Evolutionary conservation across 2,797 vertebrate species (phyloP).

Genomic region (Labeo calbasu): DNA sequence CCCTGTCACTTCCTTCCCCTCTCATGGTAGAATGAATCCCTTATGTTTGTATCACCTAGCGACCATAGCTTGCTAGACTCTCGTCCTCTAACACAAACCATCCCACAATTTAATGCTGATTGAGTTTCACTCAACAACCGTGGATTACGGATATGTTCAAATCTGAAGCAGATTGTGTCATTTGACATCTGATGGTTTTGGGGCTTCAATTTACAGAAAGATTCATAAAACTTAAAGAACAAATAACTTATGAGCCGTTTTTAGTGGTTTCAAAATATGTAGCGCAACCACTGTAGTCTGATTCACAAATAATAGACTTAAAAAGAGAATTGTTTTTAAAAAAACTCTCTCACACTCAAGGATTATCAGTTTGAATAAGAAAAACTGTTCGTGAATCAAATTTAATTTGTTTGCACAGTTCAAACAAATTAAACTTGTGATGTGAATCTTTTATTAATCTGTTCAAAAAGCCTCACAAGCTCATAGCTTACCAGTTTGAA

Average conservation of each 20-base stretch:
- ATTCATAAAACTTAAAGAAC: background rate
- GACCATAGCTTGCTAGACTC: conserved; percentile 23
- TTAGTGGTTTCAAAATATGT: background rate
- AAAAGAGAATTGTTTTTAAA: background rate
- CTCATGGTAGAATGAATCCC: conserved; percentile 65
- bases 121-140: conserved; percentile 6
- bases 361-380: background rate
- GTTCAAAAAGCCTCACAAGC: background rate
- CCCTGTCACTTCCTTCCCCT: conserved; percentile 64
- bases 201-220: background rate
- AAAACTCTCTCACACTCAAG: background rate
- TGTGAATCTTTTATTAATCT: background rate
- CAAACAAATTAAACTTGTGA: background rate
- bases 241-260: background rate
- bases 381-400: background rate
- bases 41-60: conserved; percentile 65
- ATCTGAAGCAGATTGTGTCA: conserved; percentile 6
- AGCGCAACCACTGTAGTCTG: background rate
- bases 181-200: background rate
- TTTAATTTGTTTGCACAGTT: background rate
- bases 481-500: background rate
- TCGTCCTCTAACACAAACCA: conserved; percentile 16
- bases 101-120: conserved; percentile 9
- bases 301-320: background rate
- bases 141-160: background rate